Base-by-base conservation (phyloP, 2,113 vertebrate species). In the Stictonetta naevosa region DNA sequence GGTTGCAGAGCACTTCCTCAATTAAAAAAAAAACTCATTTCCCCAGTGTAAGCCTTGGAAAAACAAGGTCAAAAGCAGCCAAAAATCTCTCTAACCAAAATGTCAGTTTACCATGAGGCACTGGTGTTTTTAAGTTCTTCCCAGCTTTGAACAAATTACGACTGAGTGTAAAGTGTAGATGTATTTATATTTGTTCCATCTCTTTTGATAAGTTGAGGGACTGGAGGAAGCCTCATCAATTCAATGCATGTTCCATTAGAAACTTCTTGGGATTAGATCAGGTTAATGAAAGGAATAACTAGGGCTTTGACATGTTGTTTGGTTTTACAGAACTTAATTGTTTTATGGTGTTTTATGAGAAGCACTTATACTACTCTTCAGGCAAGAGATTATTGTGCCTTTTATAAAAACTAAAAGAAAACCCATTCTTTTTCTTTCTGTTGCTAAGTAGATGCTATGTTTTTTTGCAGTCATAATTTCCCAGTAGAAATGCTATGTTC, bases 271-370 rank as follows among this genome's bases (percentile, higher is more conserved):
- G 83, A 96, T 90, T 96, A 88, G 38, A 89, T 94, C 94, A 92
- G 92, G 91, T 95, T 96, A 97, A 97, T 96, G 94, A 97, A 97
- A 96, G 87, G 92, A 97, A 93, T 95, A 96, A 96, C 96, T 93
- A 89, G 93, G 81, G 81, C 50, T 87, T 92, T 94, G 92, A 94
- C 95, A 92, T 83, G 92, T 95, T 95, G 84, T 92, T 94, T 91
- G 64, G 55, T 90, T 96, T 95, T 93, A 95, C 93, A 91, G 69
- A 90, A 95, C 68, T 86, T 83, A 96, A 90, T 95, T 97, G 91
- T 96, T 97, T 95, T 96, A 96, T 93, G 90, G 46, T 95, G 90
- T 95, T 97, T 97, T 96, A 97, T 96, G 93, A 94, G 94, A 96
- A 95, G 80, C 64, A 89, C 87, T 97, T 97, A 93, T 25, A 88